A percentile compares a stretch with the other conserved stretches of the same genome.
These are phyloP conservation scores for Dissostichus mawsoni DNA, from an alignment of 2,113 vertebrate species.

Conservation along the genomic window DNA sequence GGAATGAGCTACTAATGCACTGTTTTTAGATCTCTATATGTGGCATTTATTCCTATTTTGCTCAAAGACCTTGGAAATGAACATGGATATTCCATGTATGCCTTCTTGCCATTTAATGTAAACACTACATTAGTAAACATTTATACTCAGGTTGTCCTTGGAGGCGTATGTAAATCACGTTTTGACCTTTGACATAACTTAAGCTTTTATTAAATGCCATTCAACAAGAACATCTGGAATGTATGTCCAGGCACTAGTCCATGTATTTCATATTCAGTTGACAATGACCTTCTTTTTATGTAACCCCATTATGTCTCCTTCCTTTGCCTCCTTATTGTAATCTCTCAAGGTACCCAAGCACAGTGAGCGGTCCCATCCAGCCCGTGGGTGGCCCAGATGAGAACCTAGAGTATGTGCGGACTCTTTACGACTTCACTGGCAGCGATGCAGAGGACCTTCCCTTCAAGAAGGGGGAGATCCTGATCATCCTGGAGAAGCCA, in stretches of 20 bases:
- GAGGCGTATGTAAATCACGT: not conserved
- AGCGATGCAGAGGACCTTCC: conserved; percentile 97
- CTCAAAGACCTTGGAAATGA: not conserved
- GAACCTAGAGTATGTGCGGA: conserved; percentile 94
- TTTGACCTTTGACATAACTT: not conserved
- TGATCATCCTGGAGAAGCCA: conserved; percentile 96
- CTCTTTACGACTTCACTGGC: conserved; percentile 97
- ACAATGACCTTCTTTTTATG: not conserved
- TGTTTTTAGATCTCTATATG: not conserved
- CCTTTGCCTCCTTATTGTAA: not conserved
- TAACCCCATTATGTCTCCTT: not conserved
- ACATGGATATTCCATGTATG: not conserved
- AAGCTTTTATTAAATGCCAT: not conserved
- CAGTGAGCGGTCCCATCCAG: conserved; percentile 84
- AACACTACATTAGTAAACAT: not conserved
- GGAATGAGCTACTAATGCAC: not conserved
- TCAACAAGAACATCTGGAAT: not conserved
- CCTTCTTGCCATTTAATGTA: not conserved
- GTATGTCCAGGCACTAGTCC: not conserved
- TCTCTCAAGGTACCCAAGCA: conserved; percentile 87
- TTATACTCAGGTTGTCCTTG: not conserved
- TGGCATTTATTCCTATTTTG: not conserved
- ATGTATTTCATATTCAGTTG: not conserved
- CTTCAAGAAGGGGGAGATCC: conserved; percentile 96
- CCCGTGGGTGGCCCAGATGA: conserved; percentile 87